Percentiles rank a stretch among this genome's conserved stretches.
These are phyloP conservation scores for Ranitomeya imitator DNA, from an alignment of 2,113 vertebrate genomes.

Conservation along the genomic window DNA sequence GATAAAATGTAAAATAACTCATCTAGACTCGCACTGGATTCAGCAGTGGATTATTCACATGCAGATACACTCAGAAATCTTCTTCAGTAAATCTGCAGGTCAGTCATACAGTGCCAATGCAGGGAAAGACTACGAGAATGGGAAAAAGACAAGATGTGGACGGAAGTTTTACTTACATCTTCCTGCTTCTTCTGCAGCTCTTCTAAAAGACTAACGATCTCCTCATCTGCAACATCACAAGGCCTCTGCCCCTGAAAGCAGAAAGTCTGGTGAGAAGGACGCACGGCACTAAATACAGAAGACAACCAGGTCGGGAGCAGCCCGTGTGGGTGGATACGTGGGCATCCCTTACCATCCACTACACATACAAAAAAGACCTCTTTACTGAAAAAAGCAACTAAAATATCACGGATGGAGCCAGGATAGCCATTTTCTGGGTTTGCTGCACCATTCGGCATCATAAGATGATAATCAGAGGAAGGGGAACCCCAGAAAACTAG, in stretches of 20 bases:
- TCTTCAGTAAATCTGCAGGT: too few relatives aligned
- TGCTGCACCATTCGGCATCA: background rate
- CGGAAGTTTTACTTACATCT: slow-evolving; percentile 70
- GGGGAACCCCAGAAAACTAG: background rate
- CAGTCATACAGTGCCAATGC: too few relatives aligned
- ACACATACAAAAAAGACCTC: background rate
- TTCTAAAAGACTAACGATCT: slow-evolving; percentile 77
- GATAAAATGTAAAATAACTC: too few relatives aligned
- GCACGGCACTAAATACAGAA: background rate
- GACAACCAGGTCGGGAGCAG: background rate
- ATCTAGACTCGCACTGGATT: too few relatives aligned
- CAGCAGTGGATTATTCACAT: too few relatives aligned
- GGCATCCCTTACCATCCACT: background rate
- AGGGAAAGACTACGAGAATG: too few relatives aligned
- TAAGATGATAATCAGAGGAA: background rate
- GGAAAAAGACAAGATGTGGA: too few relatives aligned
- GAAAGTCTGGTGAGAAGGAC: background rate
- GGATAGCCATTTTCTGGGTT: background rate
- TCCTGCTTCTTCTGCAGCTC: slow-evolving; percentile 83
- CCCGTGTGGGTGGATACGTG: background rate
- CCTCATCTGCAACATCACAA: slow-evolving; percentile 87
- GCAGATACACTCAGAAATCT: too few relatives aligned
- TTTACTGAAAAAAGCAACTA: background rate
- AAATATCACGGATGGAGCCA: background rate
- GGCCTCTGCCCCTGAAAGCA: slow-evolving; percentile 83